These are phyloP conservation scores for Euproctis similis DNA, from an alignment of 2,888 invertebrate species.

Conservation along the genomic window DNA sequence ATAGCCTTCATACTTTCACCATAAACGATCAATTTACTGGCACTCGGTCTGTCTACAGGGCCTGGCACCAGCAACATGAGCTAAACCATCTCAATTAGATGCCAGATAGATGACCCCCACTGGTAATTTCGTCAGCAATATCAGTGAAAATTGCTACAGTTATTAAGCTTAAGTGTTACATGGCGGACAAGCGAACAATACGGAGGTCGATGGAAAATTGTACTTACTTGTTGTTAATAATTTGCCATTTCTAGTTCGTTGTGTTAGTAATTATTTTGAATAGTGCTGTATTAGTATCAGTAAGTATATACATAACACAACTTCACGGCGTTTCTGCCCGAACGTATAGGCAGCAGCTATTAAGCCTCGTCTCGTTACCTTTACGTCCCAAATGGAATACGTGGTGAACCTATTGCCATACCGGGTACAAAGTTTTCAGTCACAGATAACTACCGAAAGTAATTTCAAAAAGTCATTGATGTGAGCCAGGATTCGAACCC, in stretches of 20 bases:
- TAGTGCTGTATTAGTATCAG: conserved; percentile 11
- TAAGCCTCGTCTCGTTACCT: too few relatives aligned
- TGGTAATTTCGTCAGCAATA: conserved; percentile 60
- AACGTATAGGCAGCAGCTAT: too few relatives aligned
- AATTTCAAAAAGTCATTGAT: too few relatives aligned
- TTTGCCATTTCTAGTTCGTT: conserved; percentile 14
- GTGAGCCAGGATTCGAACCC: too few relatives aligned
- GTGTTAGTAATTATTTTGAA: conserved; percentile 25
- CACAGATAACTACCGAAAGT: too few relatives aligned
- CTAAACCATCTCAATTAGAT: conserved; percentile 74
- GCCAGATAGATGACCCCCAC: conserved; percentile 67
- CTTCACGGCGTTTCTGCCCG: too few relatives aligned
- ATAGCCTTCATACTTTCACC: conserved; percentile 63
- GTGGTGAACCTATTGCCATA: too few relatives aligned
- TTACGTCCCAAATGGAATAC: too few relatives aligned
- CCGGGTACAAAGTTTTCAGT: too few relatives aligned
- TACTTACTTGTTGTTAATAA: conserved; percentile 24
- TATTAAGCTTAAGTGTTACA: conserved; percentile 59
- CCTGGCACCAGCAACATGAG: conserved; percentile 62
- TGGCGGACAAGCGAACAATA: conserved; percentile 33
- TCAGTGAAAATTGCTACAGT: conserved; percentile 46
- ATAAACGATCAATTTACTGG: conserved; percentile 70
- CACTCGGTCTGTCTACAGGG: conserved; percentile 60
- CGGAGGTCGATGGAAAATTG: conserved; percentile 34
- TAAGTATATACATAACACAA: too few relatives aligned